These are phyloP conservation scores for Koerneria pararmatus DNA, from an alignment of 2,888 invertebrate genomes.

Conservation along the genomic window DNA sequence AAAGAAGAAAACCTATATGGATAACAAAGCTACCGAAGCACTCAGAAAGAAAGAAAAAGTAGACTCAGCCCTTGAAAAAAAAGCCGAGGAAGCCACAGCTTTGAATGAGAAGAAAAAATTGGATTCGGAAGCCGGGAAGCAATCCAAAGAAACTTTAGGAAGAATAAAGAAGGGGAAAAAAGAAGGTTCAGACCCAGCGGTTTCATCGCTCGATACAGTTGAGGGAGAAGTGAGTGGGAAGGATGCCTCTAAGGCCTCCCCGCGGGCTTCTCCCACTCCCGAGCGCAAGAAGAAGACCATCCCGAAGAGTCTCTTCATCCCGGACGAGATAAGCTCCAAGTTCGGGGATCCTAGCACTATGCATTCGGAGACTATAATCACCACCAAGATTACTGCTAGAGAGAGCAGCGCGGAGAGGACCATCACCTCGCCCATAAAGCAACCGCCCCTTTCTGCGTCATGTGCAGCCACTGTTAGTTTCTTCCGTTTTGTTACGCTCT, in stretches of 20 bases:
- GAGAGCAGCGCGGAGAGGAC: slow-evolving; percentile 41
- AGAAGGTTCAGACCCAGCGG: no score
- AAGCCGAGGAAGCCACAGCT: no score
- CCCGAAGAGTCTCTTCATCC: slow-evolving; percentile 52
- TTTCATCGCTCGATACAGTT: slow-evolving; percentile 20
- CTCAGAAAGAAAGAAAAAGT: no score
- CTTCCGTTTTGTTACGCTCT: no score
- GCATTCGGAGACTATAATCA: slow-evolving; percentile 43
- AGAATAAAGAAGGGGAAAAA: no score
- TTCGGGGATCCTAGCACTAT: slow-evolving; percentile 46
- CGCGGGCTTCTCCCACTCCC: slow-evolving; percentile 6
- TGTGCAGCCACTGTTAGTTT: not conserved
- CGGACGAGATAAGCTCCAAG: slow-evolving; percentile 54
- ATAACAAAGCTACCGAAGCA: no score
- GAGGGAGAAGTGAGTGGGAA: slow-evolving; percentile 1
- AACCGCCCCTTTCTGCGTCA: slow-evolving; percentile 13
- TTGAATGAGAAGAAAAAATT: slow-evolving; percentile 11
- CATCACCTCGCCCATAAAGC: slow-evolving; percentile 20
- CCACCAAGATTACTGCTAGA: slow-evolving; percentile 39
- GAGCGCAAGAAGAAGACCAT: slow-evolving; percentile 35
- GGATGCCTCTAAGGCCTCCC: not conserved
- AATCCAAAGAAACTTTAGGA: no score
- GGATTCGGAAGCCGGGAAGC: slow-evolving; percentile 18
- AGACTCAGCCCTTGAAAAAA: no score
- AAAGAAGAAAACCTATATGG: no score